phyloP scores from a whole-genome alignment of 2,888 invertebrate species.

The Euphydryas editha region DNA sequence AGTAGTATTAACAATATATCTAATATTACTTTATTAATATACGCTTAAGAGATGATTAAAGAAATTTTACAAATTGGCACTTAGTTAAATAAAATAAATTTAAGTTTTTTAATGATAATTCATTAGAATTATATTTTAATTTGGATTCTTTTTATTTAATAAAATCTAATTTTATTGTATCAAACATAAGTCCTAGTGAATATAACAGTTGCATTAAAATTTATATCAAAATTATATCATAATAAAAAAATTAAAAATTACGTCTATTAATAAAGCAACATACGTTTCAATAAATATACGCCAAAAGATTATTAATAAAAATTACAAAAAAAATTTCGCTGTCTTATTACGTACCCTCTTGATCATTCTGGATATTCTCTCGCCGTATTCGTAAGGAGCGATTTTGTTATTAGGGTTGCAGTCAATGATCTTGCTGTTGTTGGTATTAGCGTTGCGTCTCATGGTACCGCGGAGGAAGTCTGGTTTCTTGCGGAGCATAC shows the following conservation, averaged over 20 bases:
- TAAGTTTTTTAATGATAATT: too few relatives aligned
- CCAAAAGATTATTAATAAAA: background rate
- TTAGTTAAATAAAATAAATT: too few relatives aligned
- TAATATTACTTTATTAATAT: too few relatives aligned
- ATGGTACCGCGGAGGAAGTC: constrained; percentile 86
- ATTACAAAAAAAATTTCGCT: background rate
- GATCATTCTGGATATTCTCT: constrained; percentile 91
- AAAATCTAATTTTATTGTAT: too few relatives aligned
- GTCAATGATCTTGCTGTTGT: constrained; percentile 87
- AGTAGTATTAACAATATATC: too few relatives aligned
- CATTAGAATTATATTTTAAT: too few relatives aligned
- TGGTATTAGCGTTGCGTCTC: constrained; percentile 72
- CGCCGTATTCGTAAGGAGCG: constrained; percentile 93
- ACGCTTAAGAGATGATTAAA: too few relatives aligned
- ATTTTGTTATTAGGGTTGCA: constrained; percentile 91
- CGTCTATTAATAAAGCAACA: background rate
- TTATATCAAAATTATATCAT: background rate
- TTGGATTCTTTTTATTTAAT: background rate
- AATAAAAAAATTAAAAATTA: background rate
- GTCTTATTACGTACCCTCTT: constrained; percentile 85
- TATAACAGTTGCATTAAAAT: background rate
- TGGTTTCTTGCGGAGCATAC: constrained; percentile 91
- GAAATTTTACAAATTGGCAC: too few relatives aligned
- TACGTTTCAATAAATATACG: background rate
- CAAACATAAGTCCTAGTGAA: too few relatives aligned